Evolutionary conservation across 2,797 vertebrate species (phyloP), one percentile per base, ranked within the genome.

Genomic region (Oreochromis mossambicus): DNA sequence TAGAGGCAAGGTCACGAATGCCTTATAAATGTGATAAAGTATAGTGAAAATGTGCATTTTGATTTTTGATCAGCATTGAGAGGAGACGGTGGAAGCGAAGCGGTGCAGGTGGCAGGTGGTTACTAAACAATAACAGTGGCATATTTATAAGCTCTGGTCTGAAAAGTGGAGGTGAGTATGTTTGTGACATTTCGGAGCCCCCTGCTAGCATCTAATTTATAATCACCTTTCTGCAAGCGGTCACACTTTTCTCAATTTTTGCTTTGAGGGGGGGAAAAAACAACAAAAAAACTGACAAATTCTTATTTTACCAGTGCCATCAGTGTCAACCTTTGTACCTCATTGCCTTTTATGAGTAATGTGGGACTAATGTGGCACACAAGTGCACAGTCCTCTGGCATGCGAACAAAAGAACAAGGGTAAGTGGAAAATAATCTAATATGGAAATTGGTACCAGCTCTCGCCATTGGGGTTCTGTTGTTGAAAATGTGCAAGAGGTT

Each of bases 401-500:
- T 32, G 29, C 26, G 32, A 14, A 77, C 21, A 50, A 58, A 86
- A 88, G 84, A 75, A 75, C 61, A 70, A 83, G 63, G 21, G 51
- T 75, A 29, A 80, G 79, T 82, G 46, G 82, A 73, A 87, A 89
- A 52, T 54, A 6, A 89, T 92, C 80, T 82, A 78, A 87, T 70
- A 51, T 88, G 52, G 68, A 84, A 88, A 80, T 88, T 83, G 77
- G 84, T 51, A 63, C 56, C 34, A 75, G 55, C 77, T 83, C 78
- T 84, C 77, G 29, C 24, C 61, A 83, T 75, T 87, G 7, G 73
- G 52, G 43, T 58, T 66, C 75, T 19, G 58, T 85, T 93, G 87
- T 93, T 87, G 87, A 86, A 79, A 83, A 77, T 50, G 81, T 80
- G 56, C 80, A 90, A 90, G 83, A 79, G 63, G 85, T 87, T 84